Conservation (phyloP, 2,888 invertebrate species). For the Eupelmus urozonus region DNA sequence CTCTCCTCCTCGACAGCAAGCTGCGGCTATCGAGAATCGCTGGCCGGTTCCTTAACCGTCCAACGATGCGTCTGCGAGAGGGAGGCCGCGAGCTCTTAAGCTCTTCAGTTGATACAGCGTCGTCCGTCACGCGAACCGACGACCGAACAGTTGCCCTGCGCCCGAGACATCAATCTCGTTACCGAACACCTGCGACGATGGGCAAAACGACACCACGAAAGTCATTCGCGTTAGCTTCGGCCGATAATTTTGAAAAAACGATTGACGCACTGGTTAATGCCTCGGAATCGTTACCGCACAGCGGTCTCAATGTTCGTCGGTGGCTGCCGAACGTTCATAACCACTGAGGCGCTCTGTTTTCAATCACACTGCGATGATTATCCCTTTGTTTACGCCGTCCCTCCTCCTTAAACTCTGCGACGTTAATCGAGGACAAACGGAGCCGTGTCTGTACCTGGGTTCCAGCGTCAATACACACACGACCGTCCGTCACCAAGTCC, state of each 20-base stretch:
- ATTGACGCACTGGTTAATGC: neutral
- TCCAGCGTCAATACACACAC: slow-evolving; percentile 15
- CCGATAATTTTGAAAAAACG: slow-evolving; percentile 2
- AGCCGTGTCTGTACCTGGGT: neutral
- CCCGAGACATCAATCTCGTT: slow-evolving; percentile 48
- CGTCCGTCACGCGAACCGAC: slow-evolving; percentile 49
- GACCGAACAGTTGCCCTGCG: slow-evolving; percentile 20
- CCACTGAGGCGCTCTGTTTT: neutral
- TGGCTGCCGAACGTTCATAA: neutral
- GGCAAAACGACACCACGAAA: slow-evolving; percentile 34
- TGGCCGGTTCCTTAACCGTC: too few species aligned
- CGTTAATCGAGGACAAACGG: neutral
- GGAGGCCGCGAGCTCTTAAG: too few species aligned
- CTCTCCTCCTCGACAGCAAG: neutral
- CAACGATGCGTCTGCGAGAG: too few species aligned
- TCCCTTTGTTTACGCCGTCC: neutral
- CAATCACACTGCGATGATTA: too few species aligned
- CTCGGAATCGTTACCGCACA: slow-evolving; percentile 17
- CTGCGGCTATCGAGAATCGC: too few species aligned
- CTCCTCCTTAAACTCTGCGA: neutral
- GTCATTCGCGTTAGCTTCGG: slow-evolving; percentile 41
- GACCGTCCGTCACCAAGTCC: slow-evolving; percentile 60
- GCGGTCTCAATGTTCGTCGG: neutral
- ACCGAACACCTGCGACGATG: slow-evolving; percentile 8
- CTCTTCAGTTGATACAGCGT: too few species aligned